Conservation (phyloP, 2,113 vertebrate species). For the Mystacornis crossleyi region DNA sequence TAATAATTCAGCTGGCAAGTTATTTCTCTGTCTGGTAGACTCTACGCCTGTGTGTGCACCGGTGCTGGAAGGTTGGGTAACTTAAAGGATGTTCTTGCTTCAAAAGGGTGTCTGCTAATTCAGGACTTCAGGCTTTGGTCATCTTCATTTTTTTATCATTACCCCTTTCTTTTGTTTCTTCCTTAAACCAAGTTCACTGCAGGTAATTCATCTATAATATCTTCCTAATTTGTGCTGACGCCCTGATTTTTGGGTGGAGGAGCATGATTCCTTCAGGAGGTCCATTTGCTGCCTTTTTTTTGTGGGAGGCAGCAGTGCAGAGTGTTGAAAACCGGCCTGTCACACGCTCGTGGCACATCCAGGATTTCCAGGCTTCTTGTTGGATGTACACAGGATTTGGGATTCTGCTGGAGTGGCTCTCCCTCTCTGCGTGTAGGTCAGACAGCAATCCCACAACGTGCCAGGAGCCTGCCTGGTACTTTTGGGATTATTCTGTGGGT, state of each 20-base stretch:
- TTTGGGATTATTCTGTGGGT: background rate
- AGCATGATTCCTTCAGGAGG: background rate
- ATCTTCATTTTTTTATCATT: background rate
- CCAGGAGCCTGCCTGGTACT: background rate
- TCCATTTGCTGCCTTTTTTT: background rate
- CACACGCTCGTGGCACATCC: background rate
- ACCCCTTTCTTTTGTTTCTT: background rate
- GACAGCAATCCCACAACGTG: background rate
- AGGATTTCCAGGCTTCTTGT: background rate
- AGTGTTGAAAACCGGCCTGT: background rate
- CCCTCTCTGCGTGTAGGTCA: fast-evolving
- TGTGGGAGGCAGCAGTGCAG: background rate
- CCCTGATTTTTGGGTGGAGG: background rate
- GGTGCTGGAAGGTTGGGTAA: background rate
- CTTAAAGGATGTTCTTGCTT: background rate
- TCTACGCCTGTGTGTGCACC: background rate
- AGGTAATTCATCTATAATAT: background rate
- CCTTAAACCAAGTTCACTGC: background rate
- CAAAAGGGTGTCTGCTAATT: background rate
- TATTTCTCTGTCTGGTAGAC: background rate
- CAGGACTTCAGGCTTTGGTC: background rate
- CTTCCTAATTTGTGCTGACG: background rate
- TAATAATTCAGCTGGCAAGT: background rate
- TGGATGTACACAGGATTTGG: background rate
- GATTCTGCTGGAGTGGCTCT: background rate